Evolutionary conservation across 1,140 invertebrate genomes (phyloP).

Genomic region (Augochlora pura): DNA sequence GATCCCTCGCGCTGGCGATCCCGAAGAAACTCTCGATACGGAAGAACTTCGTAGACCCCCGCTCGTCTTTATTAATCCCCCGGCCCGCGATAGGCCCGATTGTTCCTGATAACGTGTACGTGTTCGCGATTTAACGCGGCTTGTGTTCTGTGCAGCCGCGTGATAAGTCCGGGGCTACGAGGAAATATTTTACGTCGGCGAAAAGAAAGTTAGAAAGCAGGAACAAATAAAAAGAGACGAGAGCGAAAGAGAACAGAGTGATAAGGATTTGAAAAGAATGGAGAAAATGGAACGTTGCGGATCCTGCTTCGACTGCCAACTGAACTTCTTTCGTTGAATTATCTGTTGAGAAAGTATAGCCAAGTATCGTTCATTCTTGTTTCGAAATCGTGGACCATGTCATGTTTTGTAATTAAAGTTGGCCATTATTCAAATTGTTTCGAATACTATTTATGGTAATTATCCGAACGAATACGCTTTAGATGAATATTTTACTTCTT

Average conservation of each 20-base stretch:
- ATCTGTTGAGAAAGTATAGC: too few relatives aligned
- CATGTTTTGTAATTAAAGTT: too few relatives aligned
- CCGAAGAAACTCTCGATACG: conserved; percentile 32
- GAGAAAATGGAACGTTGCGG: not conserved
- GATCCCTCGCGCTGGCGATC: conserved; percentile 54
- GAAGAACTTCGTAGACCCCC: conserved; percentile 56
- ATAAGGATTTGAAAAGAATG: not conserved
- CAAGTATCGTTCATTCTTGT: too few relatives aligned
- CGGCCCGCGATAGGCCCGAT: conserved; percentile 5
- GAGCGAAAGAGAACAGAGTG: not conserved
- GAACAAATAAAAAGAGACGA: not conserved
- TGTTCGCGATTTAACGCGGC: not conserved
- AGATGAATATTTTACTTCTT: too few relatives aligned
- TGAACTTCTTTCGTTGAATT: too few relatives aligned
- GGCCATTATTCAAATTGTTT: too few relatives aligned
- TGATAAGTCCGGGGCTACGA: conserved; percentile 5
- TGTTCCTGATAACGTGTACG: conserved; percentile 8
- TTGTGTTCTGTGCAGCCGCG: conserved; percentile 6
- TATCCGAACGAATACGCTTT: too few relatives aligned
- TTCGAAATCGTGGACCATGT: too few relatives aligned
- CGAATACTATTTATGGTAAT: too few relatives aligned
- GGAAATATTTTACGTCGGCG: conserved; percentile 8
- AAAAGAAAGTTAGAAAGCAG: not conserved
- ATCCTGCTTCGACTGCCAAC: too few relatives aligned
- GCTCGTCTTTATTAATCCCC: conserved; percentile 49